Evolutionary conservation across 2,797 vertebrate genomes (phyloP).

Genomic region (Acipenser transmontanus): DNA sequence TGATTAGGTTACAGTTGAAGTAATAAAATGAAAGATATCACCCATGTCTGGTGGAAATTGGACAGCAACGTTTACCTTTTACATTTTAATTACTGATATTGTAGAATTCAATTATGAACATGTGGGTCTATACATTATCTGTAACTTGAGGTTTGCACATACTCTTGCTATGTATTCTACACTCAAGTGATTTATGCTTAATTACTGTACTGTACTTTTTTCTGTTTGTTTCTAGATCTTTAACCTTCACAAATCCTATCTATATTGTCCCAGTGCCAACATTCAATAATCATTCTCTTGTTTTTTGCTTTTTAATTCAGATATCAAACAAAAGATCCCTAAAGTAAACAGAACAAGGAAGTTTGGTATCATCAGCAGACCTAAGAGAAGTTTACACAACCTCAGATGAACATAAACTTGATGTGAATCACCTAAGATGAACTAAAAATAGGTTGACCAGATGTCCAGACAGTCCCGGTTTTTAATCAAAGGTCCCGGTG

Average conservation of each 20-base stretch:
- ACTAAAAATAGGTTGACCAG: too few relatives aligned
- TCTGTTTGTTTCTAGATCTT: background rate
- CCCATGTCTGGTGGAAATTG: too few relatives aligned
- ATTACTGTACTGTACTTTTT: background rate
- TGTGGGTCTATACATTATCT: background rate
- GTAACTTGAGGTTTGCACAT: background rate
- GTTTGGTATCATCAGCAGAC: too few relatives aligned
- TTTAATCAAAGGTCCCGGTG: too few relatives aligned
- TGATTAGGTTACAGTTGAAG: too few relatives aligned
- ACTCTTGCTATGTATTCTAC: background rate
- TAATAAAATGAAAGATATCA: too few relatives aligned
- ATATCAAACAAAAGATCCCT: background rate
- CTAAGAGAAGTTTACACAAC: too few relatives aligned
- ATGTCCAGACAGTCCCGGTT: too few relatives aligned
- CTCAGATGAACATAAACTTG: too few relatives aligned
- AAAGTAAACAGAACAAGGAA: too few relatives aligned
- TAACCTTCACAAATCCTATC: background rate
- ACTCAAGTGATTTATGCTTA: background rate
- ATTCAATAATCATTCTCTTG: background rate
- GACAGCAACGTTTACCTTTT: background rate
- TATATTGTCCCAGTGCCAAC: background rate
- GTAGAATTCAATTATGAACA: background rate
- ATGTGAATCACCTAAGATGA: too few relatives aligned
- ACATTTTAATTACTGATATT: background rate
- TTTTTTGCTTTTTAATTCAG: constrained; percentile 1